Evolutionary conservation across 2,113 vertebrate genomes (phyloP).

Genomic region (Nymphicus hollandicus): DNA sequence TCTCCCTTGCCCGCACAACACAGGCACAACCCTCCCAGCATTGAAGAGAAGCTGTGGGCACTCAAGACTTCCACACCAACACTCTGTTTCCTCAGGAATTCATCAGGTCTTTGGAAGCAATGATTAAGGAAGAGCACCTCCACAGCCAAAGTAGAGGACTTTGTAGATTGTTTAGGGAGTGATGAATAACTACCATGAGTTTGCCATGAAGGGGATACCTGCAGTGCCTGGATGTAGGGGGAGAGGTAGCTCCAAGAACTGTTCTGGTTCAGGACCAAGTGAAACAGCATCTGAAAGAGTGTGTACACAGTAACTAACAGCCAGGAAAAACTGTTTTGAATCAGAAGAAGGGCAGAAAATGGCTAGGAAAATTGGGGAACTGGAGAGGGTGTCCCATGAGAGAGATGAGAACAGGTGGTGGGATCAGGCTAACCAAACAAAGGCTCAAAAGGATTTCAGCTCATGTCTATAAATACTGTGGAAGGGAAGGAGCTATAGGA

Average conservation of each 20-base stretch:
- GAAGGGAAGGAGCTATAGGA: background rate
- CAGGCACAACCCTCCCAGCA: background rate
- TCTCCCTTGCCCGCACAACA: background rate
- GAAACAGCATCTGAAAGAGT: background rate
- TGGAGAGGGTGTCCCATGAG: background rate
- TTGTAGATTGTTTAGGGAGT: background rate
- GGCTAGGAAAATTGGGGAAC: background rate
- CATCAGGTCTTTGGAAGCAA: background rate
- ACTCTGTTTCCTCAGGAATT: background rate
- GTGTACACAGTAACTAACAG: background rate
- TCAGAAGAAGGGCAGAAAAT: conserved; percentile 8
- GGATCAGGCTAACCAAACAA: conserved; percentile 61
- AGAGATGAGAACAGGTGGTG: conserved; percentile 52
- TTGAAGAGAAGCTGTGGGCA: background rate
- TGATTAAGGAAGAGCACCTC: background rate
- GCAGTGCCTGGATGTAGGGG: background rate
- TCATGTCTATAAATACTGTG: conserved; percentile 37
- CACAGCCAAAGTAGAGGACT: background rate
- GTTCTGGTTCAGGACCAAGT: background rate
- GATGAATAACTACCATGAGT: background rate
- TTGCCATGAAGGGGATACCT: background rate
- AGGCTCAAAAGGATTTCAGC: conserved; percentile 50
- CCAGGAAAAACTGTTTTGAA: conserved; percentile 25
- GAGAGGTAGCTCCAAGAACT: background rate
- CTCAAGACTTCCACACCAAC: background rate